Conservation (phyloP, 2,888 invertebrate species). For the Pollenia amentaria region DNA sequence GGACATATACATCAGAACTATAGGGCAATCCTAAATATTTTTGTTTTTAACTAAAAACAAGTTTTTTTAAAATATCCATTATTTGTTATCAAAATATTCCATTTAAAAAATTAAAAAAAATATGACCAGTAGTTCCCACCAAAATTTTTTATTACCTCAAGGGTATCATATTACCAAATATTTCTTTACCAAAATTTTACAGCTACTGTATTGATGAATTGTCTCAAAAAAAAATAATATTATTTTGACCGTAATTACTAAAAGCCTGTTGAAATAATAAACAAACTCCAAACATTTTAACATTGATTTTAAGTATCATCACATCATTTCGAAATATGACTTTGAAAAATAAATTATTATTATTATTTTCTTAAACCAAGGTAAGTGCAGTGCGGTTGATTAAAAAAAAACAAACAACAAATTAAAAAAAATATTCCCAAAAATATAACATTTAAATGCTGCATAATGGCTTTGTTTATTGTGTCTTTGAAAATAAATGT, state of each 20-base stretch:
- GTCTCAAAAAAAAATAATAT: conserved; percentile 77
- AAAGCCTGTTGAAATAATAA: conserved; percentile 46
- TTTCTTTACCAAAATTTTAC: neutral
- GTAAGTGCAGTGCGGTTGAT: conserved; percentile 47
- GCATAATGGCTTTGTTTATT: neutral
- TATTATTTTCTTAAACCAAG: conserved; percentile 19
- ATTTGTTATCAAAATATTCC: conserved; percentile 38
- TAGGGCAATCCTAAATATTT: no score
- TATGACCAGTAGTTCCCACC: conserved; percentile 48
- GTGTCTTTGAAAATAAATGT: neutral
- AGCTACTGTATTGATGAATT: conserved; percentile 17
- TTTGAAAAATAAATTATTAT: conserved; percentile 17
- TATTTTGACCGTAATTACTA: conserved; percentile 82
- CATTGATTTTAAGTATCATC: conserved; percentile 18
- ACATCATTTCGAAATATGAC: conserved; percentile 49
- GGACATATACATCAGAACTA: no score
- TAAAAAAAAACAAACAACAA: conserved; percentile 13
- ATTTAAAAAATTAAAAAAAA: conserved; percentile 11
- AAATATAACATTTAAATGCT: conserved; percentile 38
- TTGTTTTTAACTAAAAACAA: no score
- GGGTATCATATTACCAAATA: conserved; percentile 5
- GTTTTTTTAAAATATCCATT: neutral
- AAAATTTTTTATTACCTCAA: conserved; percentile 28
- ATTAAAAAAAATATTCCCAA: neutral
- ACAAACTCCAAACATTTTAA: conserved; percentile 10